Percentiles rank a stretch among this genome's conserved stretches.
Evolutionary conservation across 2,113 vertebrate species (phyloP).

Genomic region (Aramus guarauna): DNA sequence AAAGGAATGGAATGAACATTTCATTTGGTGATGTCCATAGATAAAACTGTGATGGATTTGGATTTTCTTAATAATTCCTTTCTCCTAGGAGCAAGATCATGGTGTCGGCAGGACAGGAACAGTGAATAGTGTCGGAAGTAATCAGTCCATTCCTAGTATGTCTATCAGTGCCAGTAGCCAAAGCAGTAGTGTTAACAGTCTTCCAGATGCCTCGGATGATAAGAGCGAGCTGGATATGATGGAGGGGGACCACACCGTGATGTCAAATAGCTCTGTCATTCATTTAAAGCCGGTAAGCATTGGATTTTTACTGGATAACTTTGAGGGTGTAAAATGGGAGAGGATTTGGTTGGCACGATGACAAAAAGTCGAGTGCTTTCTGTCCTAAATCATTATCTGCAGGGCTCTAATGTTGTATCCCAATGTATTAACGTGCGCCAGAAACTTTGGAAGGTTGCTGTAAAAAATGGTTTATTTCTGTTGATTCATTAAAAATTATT

Average conservation of each 20-base stretch:
- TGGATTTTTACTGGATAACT: neutral
- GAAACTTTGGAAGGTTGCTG: neutral
- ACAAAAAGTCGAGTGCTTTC: neutral
- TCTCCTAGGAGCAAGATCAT: slow-evolving; percentile 88
- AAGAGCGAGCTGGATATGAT: slow-evolving; percentile 95
- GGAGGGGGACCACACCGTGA: slow-evolving; percentile 96
- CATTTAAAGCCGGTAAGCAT: slow-evolving; percentile 90
- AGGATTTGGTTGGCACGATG: neutral
- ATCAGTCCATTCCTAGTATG: slow-evolving; percentile 99
- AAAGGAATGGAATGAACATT: neutral
- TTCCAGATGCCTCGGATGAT: slow-evolving; percentile 92
- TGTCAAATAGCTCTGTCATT: slow-evolving; percentile 98
- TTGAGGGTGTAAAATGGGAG: neutral
- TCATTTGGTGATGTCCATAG: neutral
- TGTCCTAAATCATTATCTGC: neutral
- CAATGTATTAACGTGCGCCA: neutral
- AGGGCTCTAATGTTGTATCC: neutral
- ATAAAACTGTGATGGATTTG: neutral
- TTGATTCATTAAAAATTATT: neutral
- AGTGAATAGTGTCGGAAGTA: slow-evolving; percentile 98
- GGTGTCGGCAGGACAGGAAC: slow-evolving; percentile 90
- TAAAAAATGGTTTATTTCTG: neutral
- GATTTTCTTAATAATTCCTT: slow-evolving; percentile 10
- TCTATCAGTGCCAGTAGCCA: slow-evolving; percentile 99
- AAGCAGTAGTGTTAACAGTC: slow-evolving; percentile 98